phyloP scores from a whole-genome alignment of 2,113 vertebrate genomes.

The Microcebus murinus region DNA sequence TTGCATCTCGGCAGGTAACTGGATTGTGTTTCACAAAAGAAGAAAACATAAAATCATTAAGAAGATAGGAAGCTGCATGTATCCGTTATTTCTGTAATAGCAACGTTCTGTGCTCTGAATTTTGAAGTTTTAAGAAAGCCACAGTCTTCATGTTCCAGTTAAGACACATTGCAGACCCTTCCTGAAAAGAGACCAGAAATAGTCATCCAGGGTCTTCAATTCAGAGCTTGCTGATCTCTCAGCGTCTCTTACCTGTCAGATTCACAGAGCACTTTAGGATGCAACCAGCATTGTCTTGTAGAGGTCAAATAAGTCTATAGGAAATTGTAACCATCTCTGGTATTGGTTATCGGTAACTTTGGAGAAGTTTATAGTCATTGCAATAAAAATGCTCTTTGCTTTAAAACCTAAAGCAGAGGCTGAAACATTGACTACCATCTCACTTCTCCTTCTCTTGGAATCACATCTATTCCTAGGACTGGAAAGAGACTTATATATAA shows the following conservation, averaged over 20 bases:
- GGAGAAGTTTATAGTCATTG: not conserved
- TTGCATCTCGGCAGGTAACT: constrained; percentile 58
- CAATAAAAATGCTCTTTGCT: not conserved
- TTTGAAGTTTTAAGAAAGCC: constrained; percentile 64
- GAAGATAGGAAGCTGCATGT: constrained; percentile 2
- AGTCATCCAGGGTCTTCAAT: too few species aligned
- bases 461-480: not conserved
- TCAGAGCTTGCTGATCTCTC: not conserved
- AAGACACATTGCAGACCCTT: not conserved
- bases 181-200: not conserved
- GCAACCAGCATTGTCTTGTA: not conserved
- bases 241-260: not conserved
- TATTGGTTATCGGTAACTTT: not conserved
- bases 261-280: not conserved
- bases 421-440: not conserved
- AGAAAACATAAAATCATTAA: constrained; percentile 64
- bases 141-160: not conserved
- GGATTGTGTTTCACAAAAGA: constrained; percentile 66
- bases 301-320: not conserved
- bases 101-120: constrained; percentile 25
- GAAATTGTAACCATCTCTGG: not conserved
- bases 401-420: not conserved
- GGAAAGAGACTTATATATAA: not conserved
- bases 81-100: constrained; percentile 74
- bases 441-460: not conserved